These are phyloP conservation scores for Montipora cactus DNA, from an alignment of 64 coral and sea anemone species.

Conservation along the genomic window DNA sequence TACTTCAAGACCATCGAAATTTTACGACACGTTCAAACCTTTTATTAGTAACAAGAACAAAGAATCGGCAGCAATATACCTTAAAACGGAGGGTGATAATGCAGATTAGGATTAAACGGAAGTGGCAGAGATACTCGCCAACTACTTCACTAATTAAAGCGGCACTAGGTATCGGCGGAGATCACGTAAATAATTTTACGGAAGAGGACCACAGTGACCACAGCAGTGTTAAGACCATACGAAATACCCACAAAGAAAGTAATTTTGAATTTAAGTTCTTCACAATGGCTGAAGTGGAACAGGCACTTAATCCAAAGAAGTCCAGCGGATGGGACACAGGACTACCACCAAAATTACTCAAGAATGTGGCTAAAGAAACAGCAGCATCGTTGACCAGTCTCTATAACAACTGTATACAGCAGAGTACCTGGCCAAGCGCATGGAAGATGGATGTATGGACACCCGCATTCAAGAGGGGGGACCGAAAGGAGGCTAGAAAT, in stretches of 20 bases:
- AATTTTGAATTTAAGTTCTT: background rate
- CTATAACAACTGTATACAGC: conserved; percentile 7
- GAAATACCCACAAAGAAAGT: too few relatives aligned
- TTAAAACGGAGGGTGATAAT: conserved; percentile 17
- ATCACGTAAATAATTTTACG: too few relatives aligned
- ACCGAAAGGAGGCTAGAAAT: background rate
- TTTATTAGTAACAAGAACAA: conserved; percentile 31
- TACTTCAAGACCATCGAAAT: conserved; percentile 7
- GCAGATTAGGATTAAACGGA: conserved; percentile 13
- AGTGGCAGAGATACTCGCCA: conserved; percentile 43
- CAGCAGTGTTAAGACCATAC: too few relatives aligned
- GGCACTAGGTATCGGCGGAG: background rate
- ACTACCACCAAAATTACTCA: conserved; percentile 17
- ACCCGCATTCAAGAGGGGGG: conserved; percentile 21
- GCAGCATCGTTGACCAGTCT: conserved; percentile 7
- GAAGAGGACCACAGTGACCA: too few relatives aligned
- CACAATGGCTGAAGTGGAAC: background rate
- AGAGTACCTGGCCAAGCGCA: background rate
- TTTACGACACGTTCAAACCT: conserved; percentile 47
- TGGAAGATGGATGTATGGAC: conserved; percentile 36
- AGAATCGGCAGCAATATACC: conserved; percentile 22
- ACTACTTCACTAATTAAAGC: conserved; percentile 36
- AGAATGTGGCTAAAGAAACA: conserved; percentile 9
- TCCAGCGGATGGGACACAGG: conserved; percentile 30
- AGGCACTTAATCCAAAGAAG: conserved; percentile 41